phyloP scores from a whole-genome alignment of 2,888 invertebrate genomes.

The Aleiodes alternator region DNA sequence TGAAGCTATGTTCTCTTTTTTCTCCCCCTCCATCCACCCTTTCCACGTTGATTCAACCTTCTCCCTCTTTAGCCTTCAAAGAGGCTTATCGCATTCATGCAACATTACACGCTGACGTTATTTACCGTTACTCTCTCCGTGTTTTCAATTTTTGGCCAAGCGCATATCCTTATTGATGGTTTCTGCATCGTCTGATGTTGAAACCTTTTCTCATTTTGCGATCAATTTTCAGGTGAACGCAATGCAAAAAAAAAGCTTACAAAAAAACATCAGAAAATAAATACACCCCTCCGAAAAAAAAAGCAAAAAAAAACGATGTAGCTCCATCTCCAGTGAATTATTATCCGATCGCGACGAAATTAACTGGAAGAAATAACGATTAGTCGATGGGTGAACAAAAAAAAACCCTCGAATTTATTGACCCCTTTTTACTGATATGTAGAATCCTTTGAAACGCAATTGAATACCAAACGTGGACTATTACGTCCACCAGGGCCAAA shows the following conservation, averaged over 20 bases:
- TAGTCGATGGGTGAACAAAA: slow-evolving; percentile 2
- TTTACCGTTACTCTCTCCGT: slow-evolving; percentile 65
- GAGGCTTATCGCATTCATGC: slow-evolving; percentile 74
- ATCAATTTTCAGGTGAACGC: slow-evolving; percentile 22
- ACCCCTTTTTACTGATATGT: background rate
- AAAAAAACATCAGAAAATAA: background rate
- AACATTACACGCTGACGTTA: slow-evolving; percentile 73
- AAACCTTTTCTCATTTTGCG: slow-evolving; percentile 20
- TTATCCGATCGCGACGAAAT: slow-evolving; percentile 14
- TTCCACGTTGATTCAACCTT: slow-evolving; percentile 31
- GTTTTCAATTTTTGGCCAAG: slow-evolving; percentile 60
- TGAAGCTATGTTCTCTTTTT: slow-evolving; percentile 28
- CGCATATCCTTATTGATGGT: slow-evolving; percentile 41
- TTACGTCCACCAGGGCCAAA: slow-evolving; percentile 1
- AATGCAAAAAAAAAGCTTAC: background rate
- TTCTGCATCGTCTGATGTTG: slow-evolving; percentile 25
- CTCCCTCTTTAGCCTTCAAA: slow-evolving; percentile 52
- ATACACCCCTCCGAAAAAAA: background rate
- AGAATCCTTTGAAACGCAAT: slow-evolving; percentile 6
- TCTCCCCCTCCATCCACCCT: background rate
- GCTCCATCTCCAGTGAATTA: slow-evolving; percentile 23
- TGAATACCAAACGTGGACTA: slow-evolving; percentile 6
- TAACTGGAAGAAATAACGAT: slow-evolving; percentile 21
- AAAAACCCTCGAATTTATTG: slow-evolving; percentile 12
- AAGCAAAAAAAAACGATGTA: slow-evolving; percentile 4